phyloP scores from a whole-genome alignment of 35 echinoderm and acorn worm genomes.

The Strongylocentrotus purpuratus region DNA sequence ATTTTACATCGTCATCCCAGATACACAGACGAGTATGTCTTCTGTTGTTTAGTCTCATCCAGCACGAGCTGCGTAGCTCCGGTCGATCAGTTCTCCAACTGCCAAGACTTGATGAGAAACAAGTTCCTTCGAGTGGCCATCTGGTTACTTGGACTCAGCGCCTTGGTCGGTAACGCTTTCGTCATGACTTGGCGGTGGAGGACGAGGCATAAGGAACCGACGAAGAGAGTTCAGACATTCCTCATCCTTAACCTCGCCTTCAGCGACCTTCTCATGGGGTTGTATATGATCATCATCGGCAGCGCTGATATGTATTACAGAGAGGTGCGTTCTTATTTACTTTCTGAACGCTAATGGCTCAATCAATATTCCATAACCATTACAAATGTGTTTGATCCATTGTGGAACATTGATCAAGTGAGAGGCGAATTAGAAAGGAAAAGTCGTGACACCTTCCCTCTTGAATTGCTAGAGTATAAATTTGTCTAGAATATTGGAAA shows the following conservation, averaged over 20 bases:
- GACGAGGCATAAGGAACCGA: slow-evolving; percentile 69
- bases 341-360: neutral
- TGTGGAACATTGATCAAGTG: neutral
- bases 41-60: slow-evolving; percentile 72
- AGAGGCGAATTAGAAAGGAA: neutral
- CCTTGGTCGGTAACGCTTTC: slow-evolving; percentile 85
- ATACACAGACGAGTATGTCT: slow-evolving; percentile 79
- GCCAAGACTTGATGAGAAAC: slow-evolving; percentile 91
- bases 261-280: slow-evolving; percentile 86
- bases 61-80: slow-evolving; percentile 64
- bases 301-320: slow-evolving; percentile 86
- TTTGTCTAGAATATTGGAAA: no score
- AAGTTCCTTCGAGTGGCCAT: slow-evolving; percentile 76
- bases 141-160: slow-evolving; percentile 91
- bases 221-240: slow-evolving; percentile 86
- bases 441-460: neutral
- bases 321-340: neutral
- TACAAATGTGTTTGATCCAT: no score
- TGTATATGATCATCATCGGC: slow-evolving; percentile 96
- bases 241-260: slow-evolving; percentile 89
- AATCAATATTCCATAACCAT: neutral
- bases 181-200: slow-evolving; percentile 82
- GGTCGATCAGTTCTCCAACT: slow-evolving; percentile 87
- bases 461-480: no score
- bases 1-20: slow-evolving; percentile 30